Percentiles rank a stretch among this genome's conserved stretches.
These are phyloP conservation scores for Tauraco erythrolophus DNA, from an alignment of 2,113 vertebrate genomes.

Conservation along the genomic window DNA sequence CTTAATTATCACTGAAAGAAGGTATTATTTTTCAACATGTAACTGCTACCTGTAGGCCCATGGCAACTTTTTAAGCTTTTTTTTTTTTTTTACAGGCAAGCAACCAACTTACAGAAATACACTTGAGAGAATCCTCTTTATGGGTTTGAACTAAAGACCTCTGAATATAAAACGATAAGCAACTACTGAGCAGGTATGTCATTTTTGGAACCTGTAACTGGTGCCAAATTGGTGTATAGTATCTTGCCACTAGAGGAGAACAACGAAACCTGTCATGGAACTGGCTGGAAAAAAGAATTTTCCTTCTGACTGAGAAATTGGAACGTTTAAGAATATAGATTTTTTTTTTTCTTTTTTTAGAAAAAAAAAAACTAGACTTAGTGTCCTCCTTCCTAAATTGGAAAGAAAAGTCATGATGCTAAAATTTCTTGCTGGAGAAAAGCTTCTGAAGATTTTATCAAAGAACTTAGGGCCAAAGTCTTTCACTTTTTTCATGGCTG, in stretches of 20 bases:
- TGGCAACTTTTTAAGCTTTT: not conserved
- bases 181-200: conserved; percentile 5
- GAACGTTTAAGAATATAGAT: not conserved
- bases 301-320: not conserved
- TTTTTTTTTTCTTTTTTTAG: too few relatives aligned
- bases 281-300: not conserved
- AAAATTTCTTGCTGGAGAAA: not conserved
- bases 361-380: not conserved
- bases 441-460: not conserved
- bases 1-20: not conserved
- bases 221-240: not conserved
- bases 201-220: not conserved
- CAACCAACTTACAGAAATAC: not conserved
- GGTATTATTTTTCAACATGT: not conserved
- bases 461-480: not conserved
- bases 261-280: not conserved
- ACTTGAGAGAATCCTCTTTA: not conserved
- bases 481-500: not conserved
- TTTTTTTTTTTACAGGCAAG: not conserved
- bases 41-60: not conserved
- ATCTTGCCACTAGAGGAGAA: not conserved
- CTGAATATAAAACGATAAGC: not conserved
- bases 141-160: not conserved
- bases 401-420: not conserved
- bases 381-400: not conserved